These are phyloP conservation scores for Danionella dracula DNA, from an alignment of 2,797 vertebrate species.

Conservation along the genomic window DNA sequence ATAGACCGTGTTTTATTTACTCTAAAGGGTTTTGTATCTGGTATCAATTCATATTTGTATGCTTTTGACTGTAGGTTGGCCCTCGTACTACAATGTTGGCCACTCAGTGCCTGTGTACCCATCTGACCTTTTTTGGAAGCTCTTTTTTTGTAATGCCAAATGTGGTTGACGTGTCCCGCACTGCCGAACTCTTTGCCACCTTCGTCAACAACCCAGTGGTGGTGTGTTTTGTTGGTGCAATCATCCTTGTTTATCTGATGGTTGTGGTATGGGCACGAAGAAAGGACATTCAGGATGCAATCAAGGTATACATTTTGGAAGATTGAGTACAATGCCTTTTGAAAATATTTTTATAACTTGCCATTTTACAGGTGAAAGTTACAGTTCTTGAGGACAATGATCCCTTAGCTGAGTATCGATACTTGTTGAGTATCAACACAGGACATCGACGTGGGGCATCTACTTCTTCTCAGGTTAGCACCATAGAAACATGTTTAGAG, in stretches of 20 bases:
- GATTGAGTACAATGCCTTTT: not conserved
- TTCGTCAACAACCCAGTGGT: constrained; percentile 89
- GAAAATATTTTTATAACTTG: not conserved
- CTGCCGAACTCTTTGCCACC: constrained; percentile 82
- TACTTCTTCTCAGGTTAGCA: constrained; percentile 84
- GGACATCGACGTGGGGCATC: constrained; percentile 84
- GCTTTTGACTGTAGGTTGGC: constrained; percentile 73
- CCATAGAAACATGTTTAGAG: not conserved
- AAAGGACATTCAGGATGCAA: constrained; percentile 84
- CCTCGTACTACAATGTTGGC: constrained; percentile 69
- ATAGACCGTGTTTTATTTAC: too few species aligned
- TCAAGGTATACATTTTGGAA: constrained; percentile 69
- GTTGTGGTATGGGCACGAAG: constrained; percentile 83
- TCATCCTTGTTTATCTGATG: constrained; percentile 77
- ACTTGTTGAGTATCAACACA: constrained; percentile 83
- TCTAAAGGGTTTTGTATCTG: too few species aligned
- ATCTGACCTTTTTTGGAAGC: constrained; percentile 92
- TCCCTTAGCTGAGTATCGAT: constrained; percentile 85
- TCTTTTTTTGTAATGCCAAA: constrained; percentile 90
- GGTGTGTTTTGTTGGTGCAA: constrained; percentile 83
- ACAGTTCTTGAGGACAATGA: constrained; percentile 88
- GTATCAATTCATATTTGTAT: too few species aligned
- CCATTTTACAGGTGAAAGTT: constrained; percentile 77
- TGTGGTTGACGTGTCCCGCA: constrained; percentile 76
- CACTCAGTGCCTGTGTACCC: constrained; percentile 89